These are phyloP conservation scores for Bubo scandiacus DNA, from an alignment of 2,113 vertebrate genomes.

Conservation along the genomic window DNA sequence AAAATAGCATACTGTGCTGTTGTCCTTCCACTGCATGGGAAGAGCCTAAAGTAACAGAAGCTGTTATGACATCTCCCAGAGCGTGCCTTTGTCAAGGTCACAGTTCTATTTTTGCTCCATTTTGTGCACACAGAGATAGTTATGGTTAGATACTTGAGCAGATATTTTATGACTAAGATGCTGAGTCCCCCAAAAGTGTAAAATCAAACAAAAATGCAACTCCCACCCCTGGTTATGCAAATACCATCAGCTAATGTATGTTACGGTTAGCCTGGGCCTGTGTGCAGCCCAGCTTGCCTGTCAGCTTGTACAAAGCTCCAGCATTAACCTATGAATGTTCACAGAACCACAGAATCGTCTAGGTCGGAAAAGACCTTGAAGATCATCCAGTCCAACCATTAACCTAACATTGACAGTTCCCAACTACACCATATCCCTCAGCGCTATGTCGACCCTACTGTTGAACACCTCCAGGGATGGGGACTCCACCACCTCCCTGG, in stretches of 20 bases:
- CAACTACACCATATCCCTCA: too few relatives aligned
- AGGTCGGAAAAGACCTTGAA: too few relatives aligned
- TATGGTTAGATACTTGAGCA: neutral
- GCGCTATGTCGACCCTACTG: too few relatives aligned
- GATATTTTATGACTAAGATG: neutral
- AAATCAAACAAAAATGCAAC: neutral
- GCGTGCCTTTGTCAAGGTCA: neutral
- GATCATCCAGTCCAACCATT: too few relatives aligned
- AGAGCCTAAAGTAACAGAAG: slow-evolving; percentile 21
- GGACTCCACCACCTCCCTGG: too few relatives aligned
- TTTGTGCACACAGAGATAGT: neutral
- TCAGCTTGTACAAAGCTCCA: neutral
- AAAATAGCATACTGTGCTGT: neutral
- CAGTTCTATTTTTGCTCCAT: neutral
- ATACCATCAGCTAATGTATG: neutral
- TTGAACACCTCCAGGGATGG: too few relatives aligned
- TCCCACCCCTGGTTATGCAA: neutral
- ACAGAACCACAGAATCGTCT: too few relatives aligned
- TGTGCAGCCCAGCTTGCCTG: neutral
- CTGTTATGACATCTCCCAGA: neutral
- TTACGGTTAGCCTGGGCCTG: neutral
- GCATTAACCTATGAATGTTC: neutral
- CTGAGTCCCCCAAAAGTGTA: neutral
- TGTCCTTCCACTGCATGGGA: slow-evolving; percentile 1
- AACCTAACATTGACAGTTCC: too few relatives aligned